Base-by-base conservation (phyloP, 2,113 vertebrate genomes). In the Erinaceus europaeus region DNA sequence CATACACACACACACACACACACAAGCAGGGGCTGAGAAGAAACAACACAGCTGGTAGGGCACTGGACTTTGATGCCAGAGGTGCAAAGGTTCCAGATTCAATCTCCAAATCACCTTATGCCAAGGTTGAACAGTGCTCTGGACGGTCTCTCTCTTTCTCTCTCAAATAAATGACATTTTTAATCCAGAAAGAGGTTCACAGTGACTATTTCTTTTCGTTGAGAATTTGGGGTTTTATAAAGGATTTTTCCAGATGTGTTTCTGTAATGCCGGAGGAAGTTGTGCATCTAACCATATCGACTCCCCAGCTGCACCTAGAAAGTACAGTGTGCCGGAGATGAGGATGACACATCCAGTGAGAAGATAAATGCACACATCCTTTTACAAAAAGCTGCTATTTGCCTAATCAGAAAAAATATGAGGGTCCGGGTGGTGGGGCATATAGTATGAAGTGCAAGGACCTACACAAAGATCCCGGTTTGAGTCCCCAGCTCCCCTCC, bases 311-410 rank as follows among this genome's bases (percentile, higher is more conserved):
- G 2, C 73, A 61, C 71, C 42, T 23, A 71, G 32, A 23, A 67
- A 87, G 29, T 36, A 64, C 36, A 25, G 29, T 36, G 64, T 38
- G 17, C 20, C 75, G 29, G 23, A 61, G 15, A 76, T 32, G n/a
- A 9, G n/a, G 88, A 61, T 40, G 82, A 86, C 83, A 77, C 69
- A 81, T 62, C 42, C 86, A 65, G 3, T 52, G n/a, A 81, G 65
- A 69, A 72, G 82, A 81, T 36, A 78, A 55, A 76, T 61, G 20
- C 15, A 67, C 80, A 79, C 55, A 53, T 71, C 23, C 11, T 64
- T 67, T 86, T 72, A 77, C 17, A 86, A 44, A 21, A 38, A 59
- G 18, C 36, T 44, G 10, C 46, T 80, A 77, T 57, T 50, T 75
- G 29, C 4, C 57, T 50, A 85, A 90, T 13, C 64, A 85, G n/a